phyloP scores from a whole-genome alignment of 2,797 vertebrate genomes.

The Moxostoma hubbsi region DNA sequence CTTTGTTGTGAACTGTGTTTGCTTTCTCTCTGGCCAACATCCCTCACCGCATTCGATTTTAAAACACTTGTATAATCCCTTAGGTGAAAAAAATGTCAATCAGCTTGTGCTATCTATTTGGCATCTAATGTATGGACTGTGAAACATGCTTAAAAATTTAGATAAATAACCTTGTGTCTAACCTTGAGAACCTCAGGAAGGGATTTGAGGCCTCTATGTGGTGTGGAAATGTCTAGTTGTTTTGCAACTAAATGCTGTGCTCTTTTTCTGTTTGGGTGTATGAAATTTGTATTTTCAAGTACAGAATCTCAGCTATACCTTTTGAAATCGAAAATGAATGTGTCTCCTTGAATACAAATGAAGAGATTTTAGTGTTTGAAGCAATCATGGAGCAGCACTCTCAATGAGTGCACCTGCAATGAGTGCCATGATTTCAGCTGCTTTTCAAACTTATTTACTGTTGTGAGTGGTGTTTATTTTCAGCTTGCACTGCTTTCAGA shows the following conservation, averaged over 20 bases:
- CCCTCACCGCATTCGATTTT: slow-evolving; percentile 20
- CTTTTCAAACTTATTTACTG: slow-evolving; percentile 12
- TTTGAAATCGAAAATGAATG: not conserved
- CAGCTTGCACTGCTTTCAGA: not conserved
- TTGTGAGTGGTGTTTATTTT: not conserved
- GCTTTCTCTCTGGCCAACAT: slow-evolving; percentile 15
- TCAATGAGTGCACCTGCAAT: slow-evolving; percentile 8
- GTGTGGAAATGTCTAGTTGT: not conserved
- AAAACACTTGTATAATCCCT: slow-evolving; percentile 35
- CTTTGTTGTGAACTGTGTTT: slow-evolving; percentile 49
- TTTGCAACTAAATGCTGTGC: not conserved
- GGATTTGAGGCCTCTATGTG: not conserved
- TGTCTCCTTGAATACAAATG: slow-evolving; percentile 25
- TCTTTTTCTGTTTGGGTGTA: not conserved
- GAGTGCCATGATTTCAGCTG: not conserved
- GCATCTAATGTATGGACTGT: not conserved
- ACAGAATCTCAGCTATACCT: not conserved
- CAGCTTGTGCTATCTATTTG: not conserved
- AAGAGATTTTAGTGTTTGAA: not conserved
- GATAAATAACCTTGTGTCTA: not conserved
- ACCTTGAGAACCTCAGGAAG: not conserved
- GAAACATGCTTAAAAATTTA: not conserved
- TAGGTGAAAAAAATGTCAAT: slow-evolving; percentile 29
- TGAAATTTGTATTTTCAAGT: not conserved
- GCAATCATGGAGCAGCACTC: slow-evolving; percentile 2